A percentile compares a stretch with the other conserved stretches of the same genome.
Evolutionary conservation across 2,888 invertebrate species (phyloP).

Genomic region (Pseudeuparius sepicola): DNA sequence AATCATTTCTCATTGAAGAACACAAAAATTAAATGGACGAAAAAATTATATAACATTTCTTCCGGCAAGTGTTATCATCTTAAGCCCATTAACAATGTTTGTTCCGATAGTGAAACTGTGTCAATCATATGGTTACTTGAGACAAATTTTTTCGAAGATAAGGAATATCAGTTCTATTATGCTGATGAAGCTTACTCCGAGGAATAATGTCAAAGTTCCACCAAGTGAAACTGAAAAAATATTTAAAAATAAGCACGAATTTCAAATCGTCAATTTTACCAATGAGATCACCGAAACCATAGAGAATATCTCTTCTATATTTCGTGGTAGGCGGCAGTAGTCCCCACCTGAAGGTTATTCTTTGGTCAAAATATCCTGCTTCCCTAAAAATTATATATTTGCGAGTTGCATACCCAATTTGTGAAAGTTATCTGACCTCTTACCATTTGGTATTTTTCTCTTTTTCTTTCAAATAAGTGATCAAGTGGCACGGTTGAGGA

Average conservation of each 20-base stretch:
- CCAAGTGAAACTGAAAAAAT: slow-evolving; percentile 48
- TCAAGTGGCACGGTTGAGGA: slow-evolving; percentile 39
- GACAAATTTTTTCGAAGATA: slow-evolving; percentile 14
- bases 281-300: slow-evolving; percentile 53
- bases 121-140: no score
- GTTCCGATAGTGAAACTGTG: no score
- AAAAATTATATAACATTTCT: no score
- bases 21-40: no score
- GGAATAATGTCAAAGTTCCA: slow-evolving; percentile 51
- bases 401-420: neutral
- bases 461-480: slow-evolving; percentile 36
- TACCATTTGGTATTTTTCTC: slow-evolving; percentile 38
- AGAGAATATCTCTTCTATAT: slow-evolving; percentile 50
- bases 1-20: no score
- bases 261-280: slow-evolving; percentile 43
- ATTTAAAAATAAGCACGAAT: slow-evolving; percentile 7
- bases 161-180: slow-evolving; percentile 50
- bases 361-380: slow-evolving; percentile 36
- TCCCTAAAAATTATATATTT: slow-evolving; percentile 28
- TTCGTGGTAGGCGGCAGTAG: slow-evolving; percentile 46
- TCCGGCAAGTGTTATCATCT: no score
- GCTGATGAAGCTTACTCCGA: slow-evolving; percentile 54
- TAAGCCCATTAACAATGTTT: no score
- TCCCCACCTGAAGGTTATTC: slow-evolving; percentile 44
- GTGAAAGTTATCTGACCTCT: no score